A percentile compares a stretch with the other conserved stretches of the same genome.
Conservation (phyloP, 1,140 invertebrate species). For the Drosophila ironensis region DNA sequence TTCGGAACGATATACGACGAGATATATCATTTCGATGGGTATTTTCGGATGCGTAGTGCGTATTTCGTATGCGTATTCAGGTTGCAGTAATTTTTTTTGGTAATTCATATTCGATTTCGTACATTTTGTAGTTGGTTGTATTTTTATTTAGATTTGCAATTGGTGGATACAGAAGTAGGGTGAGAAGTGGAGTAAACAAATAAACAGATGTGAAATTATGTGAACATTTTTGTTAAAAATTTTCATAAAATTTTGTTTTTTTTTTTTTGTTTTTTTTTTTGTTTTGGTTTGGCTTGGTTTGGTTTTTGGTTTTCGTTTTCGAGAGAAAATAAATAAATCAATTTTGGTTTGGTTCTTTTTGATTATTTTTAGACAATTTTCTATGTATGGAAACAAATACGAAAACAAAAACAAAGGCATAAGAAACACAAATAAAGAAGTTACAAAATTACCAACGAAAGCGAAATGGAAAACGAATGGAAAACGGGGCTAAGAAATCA, state of each 20-base stretch:
- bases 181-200: constrained; percentile 82
- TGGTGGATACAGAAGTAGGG: constrained; percentile 77
- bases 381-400: constrained; percentile 15
- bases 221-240: constrained; percentile 55
- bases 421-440: no score
- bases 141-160: constrained; percentile 61
- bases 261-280: constrained; percentile 18
- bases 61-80: constrained; percentile 60
- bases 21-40: constrained; percentile 19
- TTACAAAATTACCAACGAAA: constrained; percentile 21
- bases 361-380: constrained; percentile 30
- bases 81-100: constrained; percentile 43
- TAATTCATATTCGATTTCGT: constrained; percentile 32
- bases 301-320: not conserved
- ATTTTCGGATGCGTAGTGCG: constrained; percentile 34
- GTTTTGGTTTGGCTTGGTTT: no score
- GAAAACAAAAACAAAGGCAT: no score
- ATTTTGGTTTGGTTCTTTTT: no score
- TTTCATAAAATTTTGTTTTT: not conserved
- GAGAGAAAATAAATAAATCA: not conserved
- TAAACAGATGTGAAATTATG: constrained; percentile 82
- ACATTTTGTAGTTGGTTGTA: constrained; percentile 36
- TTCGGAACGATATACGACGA: constrained; percentile 25
- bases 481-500: no score
- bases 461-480: constrained; percentile 36